Conservation (phyloP, 2,113 vertebrate species). For the Semicossyphus pulcher region DNA sequence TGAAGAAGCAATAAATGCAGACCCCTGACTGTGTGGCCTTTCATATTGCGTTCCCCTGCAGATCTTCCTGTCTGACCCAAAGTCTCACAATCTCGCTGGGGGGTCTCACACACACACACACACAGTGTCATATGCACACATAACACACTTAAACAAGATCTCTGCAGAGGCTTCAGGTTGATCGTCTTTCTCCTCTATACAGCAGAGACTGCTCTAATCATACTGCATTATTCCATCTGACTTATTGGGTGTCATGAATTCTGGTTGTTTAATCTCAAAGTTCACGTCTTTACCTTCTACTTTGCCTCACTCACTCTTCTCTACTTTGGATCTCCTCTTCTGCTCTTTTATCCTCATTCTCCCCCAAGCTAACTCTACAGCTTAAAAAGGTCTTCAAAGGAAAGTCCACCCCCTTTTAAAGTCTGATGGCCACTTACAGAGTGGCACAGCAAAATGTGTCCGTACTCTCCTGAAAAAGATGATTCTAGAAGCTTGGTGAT, state of each 20-base stretch:
- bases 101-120: slow-evolving; percentile 1
- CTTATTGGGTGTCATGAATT: not conserved
- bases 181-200: not conserved
- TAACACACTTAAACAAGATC: slow-evolving; percentile 14
- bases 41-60: slow-evolving; percentile 20
- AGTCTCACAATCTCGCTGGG: slow-evolving; percentile 14
- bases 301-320: not conserved
- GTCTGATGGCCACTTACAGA: no score
- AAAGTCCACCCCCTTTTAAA: no score
- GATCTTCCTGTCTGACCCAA: slow-evolving; percentile 13
- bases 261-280: not conserved
- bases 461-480: no score
- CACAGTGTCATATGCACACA: not conserved
- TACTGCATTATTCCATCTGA: not conserved
- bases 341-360: not conserved
- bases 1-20: slow-evolving; percentile 27
- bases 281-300: not conserved
- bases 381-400: no score
- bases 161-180: not conserved
- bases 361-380: no score
- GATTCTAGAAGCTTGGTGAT: no score
- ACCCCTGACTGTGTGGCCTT: slow-evolving; percentile 53
- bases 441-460: no score
- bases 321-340: not conserved
- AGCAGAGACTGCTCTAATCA: not conserved